These are phyloP conservation scores for Xenopus petersii DNA, from an alignment of 2,797 vertebrate species.

Conservation along the genomic window DNA sequence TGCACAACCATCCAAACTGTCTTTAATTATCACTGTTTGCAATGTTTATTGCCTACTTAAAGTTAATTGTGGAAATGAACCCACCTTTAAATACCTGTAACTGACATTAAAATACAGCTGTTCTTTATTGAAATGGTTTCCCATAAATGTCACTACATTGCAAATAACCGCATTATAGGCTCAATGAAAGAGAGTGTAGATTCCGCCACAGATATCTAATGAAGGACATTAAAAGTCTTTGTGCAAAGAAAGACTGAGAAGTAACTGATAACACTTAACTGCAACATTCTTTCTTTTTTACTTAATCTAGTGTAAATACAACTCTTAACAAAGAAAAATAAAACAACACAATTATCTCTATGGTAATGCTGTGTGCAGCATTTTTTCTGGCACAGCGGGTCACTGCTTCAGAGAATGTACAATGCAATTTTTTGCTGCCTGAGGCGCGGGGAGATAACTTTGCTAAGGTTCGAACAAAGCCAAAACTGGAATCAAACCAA, in stretches of 20 bases:
- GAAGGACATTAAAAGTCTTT: constrained; percentile 4
- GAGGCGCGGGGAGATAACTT: neutral
- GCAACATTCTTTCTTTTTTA: constrained; percentile 53
- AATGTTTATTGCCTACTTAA: no score
- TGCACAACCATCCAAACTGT: no score
- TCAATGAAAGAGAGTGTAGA: neutral
- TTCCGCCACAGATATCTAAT: neutral
- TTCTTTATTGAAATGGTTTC: constrained; percentile 31
- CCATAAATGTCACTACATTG: constrained; percentile 48
- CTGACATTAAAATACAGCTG: constrained; percentile 37
- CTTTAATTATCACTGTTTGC: no score
- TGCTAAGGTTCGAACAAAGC: neutral
- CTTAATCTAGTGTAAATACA: constrained; percentile 61
- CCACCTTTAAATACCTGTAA: neutral
- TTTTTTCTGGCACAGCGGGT: neutral
- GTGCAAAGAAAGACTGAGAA: constrained; percentile 51
- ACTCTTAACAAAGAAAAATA: constrained; percentile 19
- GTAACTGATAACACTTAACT: constrained; percentile 55
- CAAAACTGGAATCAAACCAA: neutral
- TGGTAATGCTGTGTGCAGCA: neutral
- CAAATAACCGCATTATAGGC: constrained; percentile 30
- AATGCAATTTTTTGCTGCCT: neutral
- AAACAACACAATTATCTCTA: constrained; percentile 3
- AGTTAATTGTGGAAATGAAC: no score
- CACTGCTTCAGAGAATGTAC: neutral